phyloP scores from a whole-genome alignment of 2,797 vertebrate genomes.

The Dipus sagitta region DNA sequence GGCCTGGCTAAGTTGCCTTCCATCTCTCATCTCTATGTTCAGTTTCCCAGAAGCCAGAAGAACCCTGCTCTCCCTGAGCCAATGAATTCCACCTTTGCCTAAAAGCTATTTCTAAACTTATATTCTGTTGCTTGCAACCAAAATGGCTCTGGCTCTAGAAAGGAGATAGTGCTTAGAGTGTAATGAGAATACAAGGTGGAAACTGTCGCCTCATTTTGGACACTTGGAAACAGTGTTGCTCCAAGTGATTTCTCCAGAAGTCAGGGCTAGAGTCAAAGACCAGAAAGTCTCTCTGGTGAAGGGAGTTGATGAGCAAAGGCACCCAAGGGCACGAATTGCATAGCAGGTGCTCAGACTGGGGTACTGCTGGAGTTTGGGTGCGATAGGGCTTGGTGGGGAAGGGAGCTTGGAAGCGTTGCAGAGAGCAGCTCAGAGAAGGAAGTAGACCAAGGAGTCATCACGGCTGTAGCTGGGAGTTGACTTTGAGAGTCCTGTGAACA shows the following conservation, averaged over 20 bases:
- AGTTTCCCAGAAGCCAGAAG: slow-evolving; percentile 35
- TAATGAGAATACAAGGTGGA: neutral
- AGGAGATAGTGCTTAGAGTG: neutral
- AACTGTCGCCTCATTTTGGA: neutral
- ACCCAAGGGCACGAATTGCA: neutral
- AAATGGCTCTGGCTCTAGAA: neutral
- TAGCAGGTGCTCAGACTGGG: neutral
- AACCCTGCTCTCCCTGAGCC: neutral
- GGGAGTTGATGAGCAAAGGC: neutral
- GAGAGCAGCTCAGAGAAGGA: neutral
- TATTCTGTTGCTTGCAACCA: slow-evolving; percentile 12
- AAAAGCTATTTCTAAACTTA: neutral
- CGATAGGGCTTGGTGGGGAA: neutral
- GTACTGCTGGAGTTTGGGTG: neutral
- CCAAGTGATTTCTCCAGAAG: neutral
- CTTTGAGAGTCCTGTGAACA: neutral
- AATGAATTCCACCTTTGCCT: slow-evolving; percentile 24
- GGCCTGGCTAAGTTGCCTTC: neutral
- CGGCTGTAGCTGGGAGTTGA: neutral
- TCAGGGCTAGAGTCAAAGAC: neutral
- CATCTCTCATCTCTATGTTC: neutral
- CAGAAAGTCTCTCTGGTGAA: neutral
- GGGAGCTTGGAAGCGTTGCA: neutral
- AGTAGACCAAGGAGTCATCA: neutral
- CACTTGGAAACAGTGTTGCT: neutral